Percentiles rank a stretch among this genome's conserved stretches.
Evolutionary conservation across 2,888 invertebrate species (phyloP).

Genomic region (Pogonocherus hispidulus): DNA sequence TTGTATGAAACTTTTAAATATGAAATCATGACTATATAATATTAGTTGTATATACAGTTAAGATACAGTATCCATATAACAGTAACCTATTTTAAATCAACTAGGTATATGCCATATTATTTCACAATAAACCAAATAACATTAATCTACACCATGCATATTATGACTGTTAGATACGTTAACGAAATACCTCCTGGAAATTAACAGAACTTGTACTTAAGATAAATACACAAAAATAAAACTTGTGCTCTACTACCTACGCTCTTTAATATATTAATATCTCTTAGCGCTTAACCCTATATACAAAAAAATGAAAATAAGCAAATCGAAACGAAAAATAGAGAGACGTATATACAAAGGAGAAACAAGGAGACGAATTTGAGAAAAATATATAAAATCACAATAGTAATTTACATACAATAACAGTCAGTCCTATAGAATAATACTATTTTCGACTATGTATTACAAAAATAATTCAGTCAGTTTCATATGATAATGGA

Average conservation of each 20-base stretch:
- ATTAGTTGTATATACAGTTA: conserved; percentile 46
- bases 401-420: conserved; percentile 43
- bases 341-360: conserved; percentile 35
- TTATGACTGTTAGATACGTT: conserved; percentile 17
- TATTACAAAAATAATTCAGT: conserved; percentile 62
- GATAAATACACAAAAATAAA: conserved; percentile 39
- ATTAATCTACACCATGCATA: conserved; percentile 35
- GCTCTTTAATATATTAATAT: conserved; percentile 48
- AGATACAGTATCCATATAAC: conserved; percentile 41
- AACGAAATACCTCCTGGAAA: conserved; percentile 13
- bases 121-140: conserved; percentile 30
- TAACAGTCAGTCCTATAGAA: conserved; percentile 55
- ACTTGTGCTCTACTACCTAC: conserved; percentile 43
- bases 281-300: conserved; percentile 43
- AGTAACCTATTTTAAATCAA: conserved; percentile 33
- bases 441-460: conserved; percentile 48
- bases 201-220: conserved; percentile 38
- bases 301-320: conserved; percentile 34
- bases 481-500: conserved; percentile 59
- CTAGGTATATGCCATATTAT: conserved; percentile 20
- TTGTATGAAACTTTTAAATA: conserved; percentile 42
- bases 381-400: conserved; percentile 33
- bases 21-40: conserved; percentile 40
- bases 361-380: conserved; percentile 26
- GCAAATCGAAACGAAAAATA: conserved; percentile 15